These are phyloP conservation scores for Gnathonemus longibarbis DNA, from an alignment of 2,113 vertebrate genomes.

Conservation along the genomic window DNA sequence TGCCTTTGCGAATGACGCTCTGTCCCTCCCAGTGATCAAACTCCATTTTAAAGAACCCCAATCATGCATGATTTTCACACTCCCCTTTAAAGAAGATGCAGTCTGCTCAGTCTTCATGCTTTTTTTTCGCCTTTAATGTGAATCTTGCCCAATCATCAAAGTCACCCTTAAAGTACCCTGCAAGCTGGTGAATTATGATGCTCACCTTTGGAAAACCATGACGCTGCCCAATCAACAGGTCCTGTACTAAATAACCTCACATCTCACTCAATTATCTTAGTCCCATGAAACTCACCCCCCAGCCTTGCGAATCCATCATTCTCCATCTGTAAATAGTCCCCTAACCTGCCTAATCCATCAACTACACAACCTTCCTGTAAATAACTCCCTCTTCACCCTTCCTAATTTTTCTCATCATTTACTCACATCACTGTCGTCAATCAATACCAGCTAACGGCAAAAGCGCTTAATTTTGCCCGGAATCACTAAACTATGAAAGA, in stretches of 20 bases:
- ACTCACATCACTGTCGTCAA: conserved; percentile 7
- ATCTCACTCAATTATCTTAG: conserved; percentile 6
- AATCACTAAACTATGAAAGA: conserved; percentile 21
- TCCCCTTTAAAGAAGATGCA: neutral
- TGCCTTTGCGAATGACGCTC: neutral
- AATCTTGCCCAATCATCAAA: neutral
- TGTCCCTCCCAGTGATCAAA: neutral
- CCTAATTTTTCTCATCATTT: conserved; percentile 21
- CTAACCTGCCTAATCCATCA: conserved; percentile 17
- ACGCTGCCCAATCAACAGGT: neutral
- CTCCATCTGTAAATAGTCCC: conserved; percentile 13
- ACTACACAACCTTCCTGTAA: conserved; percentile 5
- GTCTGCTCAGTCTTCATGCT: neutral
- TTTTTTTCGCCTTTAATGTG: neutral
- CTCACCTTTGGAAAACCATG: neutral
- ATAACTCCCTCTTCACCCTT: conserved; percentile 6
- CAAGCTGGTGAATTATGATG: neutral
- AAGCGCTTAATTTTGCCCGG: conserved; percentile 9
- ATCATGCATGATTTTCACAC: neutral
- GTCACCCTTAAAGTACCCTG: neutral
- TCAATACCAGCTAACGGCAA: conserved; percentile 17
- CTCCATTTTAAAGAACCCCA: neutral
- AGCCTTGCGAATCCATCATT: neutral
- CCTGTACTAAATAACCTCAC: conserved; percentile 1
- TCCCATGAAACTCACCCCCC: conserved; percentile 10